Evolutionary conservation across 2,113 vertebrate genomes (phyloP).

Genomic region (Choloepus hoffmanni): DNA sequence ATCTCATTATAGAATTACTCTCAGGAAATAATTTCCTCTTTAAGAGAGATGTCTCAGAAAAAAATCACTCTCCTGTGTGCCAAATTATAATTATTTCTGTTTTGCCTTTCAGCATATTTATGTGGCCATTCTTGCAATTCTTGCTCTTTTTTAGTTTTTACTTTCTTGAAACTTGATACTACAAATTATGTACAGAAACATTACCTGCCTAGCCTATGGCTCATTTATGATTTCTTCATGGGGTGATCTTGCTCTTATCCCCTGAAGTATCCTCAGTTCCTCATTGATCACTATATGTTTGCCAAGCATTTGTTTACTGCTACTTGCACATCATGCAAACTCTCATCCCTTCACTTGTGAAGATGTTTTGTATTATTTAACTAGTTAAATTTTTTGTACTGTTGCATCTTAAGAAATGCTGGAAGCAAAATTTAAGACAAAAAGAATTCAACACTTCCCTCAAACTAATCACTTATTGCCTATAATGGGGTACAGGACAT

Average conservation of each 20-base stretch:
- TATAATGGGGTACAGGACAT: background rate
- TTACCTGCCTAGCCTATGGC: background rate
- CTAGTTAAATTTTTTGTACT: background rate
- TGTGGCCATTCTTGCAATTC: background rate
- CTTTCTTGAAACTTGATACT: background rate
- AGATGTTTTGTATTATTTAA: background rate
- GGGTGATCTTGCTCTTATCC: background rate
- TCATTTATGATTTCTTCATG: background rate
- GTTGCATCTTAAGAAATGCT: conserved; percentile 41
- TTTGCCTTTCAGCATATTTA: background rate
- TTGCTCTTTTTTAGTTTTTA: background rate
- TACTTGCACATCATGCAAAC: background rate
- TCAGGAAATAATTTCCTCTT: background rate
- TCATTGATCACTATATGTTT: conserved; percentile 2
- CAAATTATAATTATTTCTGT: conserved; percentile 19
- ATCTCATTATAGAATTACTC: background rate
- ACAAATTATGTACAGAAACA: background rate
- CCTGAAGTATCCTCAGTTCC: background rate
- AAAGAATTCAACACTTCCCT: conserved; percentile 10
- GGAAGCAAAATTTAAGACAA: background rate
- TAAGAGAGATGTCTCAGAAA: conserved; percentile 5
- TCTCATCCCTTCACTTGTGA: background rate
- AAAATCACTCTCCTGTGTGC: background rate
- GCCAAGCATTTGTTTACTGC: background rate
- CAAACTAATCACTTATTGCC: background rate